phyloP scores from a whole-genome alignment of 2,888 invertebrate species.

The Disparrhopalites patrizii region DNA sequence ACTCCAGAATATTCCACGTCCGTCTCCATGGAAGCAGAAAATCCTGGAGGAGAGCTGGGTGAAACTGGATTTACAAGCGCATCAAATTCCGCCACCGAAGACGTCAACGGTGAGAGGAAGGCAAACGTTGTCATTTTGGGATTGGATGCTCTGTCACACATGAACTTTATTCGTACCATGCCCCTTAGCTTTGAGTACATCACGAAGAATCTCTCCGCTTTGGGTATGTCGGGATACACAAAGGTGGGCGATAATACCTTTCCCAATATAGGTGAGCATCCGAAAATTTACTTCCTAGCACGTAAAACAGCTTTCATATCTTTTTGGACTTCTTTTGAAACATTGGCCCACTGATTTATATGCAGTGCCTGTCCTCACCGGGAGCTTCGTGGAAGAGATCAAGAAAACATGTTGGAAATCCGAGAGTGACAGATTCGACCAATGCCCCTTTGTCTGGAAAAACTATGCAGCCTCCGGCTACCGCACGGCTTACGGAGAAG shows the following conservation, averaged over 20 bases:
- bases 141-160: conserved; percentile 77
- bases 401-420: conserved; percentile 49
- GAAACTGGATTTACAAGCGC: not conserved
- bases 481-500: conserved; percentile 66
- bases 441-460: conserved; percentile 23
- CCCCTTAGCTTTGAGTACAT: conserved; percentile 65
- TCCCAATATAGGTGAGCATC: conserved; percentile 65
- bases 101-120: not conserved
- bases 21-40: not conserved
- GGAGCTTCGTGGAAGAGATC: conserved; percentile 64
- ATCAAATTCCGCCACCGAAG: not conserved
- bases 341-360: too few species aligned
- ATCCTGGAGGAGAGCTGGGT: not conserved
- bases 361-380: conserved; percentile 71
- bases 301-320: too few species aligned
- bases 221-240: conserved; percentile 82
- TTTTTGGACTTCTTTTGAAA: too few species aligned
- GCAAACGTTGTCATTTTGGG: conserved; percentile 73
- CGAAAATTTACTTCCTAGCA: not conserved
- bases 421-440: conserved; percentile 8
- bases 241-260: conserved; percentile 94
- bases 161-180: conserved; percentile 75
- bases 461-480: conserved; percentile 5
- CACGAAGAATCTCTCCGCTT: conserved; percentile 59
- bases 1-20: not conserved